Base-by-base conservation (phyloP, 2,113 vertebrate genomes). In the Mesocricetus auratus region DNA sequence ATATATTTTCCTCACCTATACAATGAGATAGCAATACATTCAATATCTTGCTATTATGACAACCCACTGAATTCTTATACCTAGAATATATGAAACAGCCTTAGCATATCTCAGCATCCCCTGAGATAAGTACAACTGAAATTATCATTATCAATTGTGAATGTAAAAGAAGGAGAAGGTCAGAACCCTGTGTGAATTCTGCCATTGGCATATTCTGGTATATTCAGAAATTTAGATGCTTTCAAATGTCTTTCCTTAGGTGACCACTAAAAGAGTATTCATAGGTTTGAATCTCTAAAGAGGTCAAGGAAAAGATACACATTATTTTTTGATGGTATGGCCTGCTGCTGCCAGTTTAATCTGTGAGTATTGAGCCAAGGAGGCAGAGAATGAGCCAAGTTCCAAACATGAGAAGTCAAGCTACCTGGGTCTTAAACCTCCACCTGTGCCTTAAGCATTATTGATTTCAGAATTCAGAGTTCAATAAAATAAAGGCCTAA, bases 401-500 rank as follows among this genome's bases (percentile, higher is more conserved):
- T 86, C 22, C 4, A 53, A 96, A 95, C 0, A 31, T 26, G 77
- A 75, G 31, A 86, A 93, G 17, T 85, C 36, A 2, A 71, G 8
- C 53, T 86, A 50, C 26, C 7, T 50, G 21, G 47, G 39, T 79
- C 50, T 64, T 96, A 88, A 81, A 90, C 33, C 2, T 66, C 39
- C 33, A 15, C 26, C 10, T 94, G 16, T 86, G 3, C 69, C 90
- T 82, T 86, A 89, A 56, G 39, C 82, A 39, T 56, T 75, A 60
- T 66, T 86, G 69, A 77, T 77, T 60, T 50, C 68, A 22, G 10
- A 77, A 93, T 64, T 89, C 4, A 7, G 0, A 24, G 13, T 75
- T 39, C 89, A 86, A 86, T 92, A 91, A 77, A 83, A 31, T 66
- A 56, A 86, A 89, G 81, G 7, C 89, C 33, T 82, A 31, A 90